Base-by-base conservation (phyloP, 2,797 vertebrate genomes). In the Silurus aristotelis region DNA sequence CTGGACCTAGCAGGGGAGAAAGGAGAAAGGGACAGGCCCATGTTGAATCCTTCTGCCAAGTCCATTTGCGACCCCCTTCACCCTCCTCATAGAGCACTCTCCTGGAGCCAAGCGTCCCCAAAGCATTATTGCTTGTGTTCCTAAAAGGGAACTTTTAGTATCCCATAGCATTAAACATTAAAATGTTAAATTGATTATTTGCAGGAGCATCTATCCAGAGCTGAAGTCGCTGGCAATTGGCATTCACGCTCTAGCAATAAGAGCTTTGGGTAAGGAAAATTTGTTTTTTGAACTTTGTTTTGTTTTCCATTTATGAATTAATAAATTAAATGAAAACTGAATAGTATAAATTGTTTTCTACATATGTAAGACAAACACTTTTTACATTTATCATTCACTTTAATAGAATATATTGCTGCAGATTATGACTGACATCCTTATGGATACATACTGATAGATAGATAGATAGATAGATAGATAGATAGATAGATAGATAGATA, bases 141-240 rank as follows among this genome's bases (percentile, higher is more conserved):
- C 38, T 38, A 4, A 38, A 38, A 38, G 38, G 2, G 38, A 72
- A 48, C 22, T 22, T n/a, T 19, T 12, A 72, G 20, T 48, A 22
- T 13, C 12, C 12, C 48, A 73, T 43, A 73, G 46, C 22, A 6
- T 48, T 56, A 52, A 10, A 14, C 15, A 15, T 5, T 31, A 5
- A 38, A 52, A 52, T 7, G 48, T 22, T 78, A 25, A 25, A 8
- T 83, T n/a, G 5, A 56, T 73, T 58, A 31, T 17, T 77, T 85
- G n/a, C 67, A 99, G 98, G 86, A 96, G 94, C 58, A 96, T 98
- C 80, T 85, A 93, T 10, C 95, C 96, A 76, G 96, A 99, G 83
- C 77, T 98, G 61, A 99, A 98, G 91, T 96, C 97, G 14, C 94
- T 99, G 17, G 96, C 97, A 0, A 88, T 99, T 76, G 98, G 97